Percentiles rank a stretch among this genome's conserved stretches.
phyloP scores from a whole-genome alignment of 2,113 vertebrate species.

The Tupaia chinensis region DNA sequence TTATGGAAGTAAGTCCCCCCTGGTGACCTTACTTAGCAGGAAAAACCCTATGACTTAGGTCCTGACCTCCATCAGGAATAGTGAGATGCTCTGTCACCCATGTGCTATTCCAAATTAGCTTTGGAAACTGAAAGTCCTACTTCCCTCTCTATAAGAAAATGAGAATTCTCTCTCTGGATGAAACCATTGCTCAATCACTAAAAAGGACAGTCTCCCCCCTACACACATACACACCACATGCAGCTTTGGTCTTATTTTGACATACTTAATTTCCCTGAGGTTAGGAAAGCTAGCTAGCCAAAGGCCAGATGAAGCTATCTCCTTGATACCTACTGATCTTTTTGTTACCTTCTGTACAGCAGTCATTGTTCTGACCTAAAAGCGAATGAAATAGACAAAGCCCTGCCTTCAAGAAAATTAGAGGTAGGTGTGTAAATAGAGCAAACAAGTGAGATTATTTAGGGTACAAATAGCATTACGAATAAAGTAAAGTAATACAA shows the following conservation, averaged over 20 bases:
- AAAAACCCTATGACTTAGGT: neutral
- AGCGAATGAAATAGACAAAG: neutral
- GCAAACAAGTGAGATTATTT: neutral
- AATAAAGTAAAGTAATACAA: slow-evolving; percentile 2
- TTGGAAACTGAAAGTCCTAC: slow-evolving; percentile 27
- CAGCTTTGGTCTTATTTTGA: neutral
- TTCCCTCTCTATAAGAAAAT: slow-evolving; percentile 26
- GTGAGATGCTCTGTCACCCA: neutral
- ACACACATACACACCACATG: too few relatives aligned
- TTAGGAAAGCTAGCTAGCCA: neutral
- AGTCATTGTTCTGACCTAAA: neutral
- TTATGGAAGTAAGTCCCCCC: neutral
- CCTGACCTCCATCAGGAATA: neutral
- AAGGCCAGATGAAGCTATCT: neutral
- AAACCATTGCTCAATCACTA: neutral
- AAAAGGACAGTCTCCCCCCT: neutral
- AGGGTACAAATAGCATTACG: neutral
- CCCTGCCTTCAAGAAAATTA: neutral
- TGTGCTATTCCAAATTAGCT: neutral
- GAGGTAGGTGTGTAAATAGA: neutral
- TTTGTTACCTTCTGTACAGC: neutral
- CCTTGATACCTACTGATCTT: neutral
- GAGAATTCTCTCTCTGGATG: neutral
- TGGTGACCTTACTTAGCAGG: neutral
- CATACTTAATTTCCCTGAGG: neutral